Base-by-base conservation (phyloP, 2,888 invertebrate genomes). In the Spilosoma lubricipeda region DNA sequence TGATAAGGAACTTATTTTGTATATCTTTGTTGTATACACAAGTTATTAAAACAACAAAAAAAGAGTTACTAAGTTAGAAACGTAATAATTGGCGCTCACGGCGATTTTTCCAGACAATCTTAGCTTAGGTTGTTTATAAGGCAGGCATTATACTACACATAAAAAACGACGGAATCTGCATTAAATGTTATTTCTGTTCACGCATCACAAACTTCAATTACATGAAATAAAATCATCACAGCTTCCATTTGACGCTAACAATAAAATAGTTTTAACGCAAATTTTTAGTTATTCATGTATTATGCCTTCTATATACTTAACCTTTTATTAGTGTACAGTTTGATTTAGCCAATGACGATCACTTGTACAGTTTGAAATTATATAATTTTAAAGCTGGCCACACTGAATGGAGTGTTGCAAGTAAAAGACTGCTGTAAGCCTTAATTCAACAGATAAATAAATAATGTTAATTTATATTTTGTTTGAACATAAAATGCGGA, bases 231-330 rank as follows among this genome's bases (percentile, higher is more conserved):
- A 15, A 63, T 63, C 18, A 30, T 63, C 15, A 30, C 18, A 15
- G 30, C 30, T 63, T 63, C 30, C 27, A 18, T 63, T 30, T 63
- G 27, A 30, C 27, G 18, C 63, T 2, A 18, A 63, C 27, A 63
- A 27, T 63, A 18, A 63, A 63, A 39, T 0, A 27, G 9, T 27
- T 30, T 63, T 15, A 59, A 59, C 15, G 59, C 59, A 56, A n/a
- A n/a, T 56, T 56, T 13, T 23, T 56, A 13, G 15, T 45, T 59
- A 8, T 59, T 27, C 13, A n/a, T 59, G 56, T 48, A 36, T 65
- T 65, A 71, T 33, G 65, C 23, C 65, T 65, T 64, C 65, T 48
- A 27, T 30, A 48, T 64, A 18, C 36, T 71, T 71, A 48, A 45
- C 33, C 18, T 30, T 65, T 11, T 30, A 27, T 33, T 56, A 66